Percentiles rank a stretch among this genome's conserved stretches.
Evolutionary conservation across 2,113 vertebrate species (phyloP).

Genomic region (Anoura caudifer): DNA sequence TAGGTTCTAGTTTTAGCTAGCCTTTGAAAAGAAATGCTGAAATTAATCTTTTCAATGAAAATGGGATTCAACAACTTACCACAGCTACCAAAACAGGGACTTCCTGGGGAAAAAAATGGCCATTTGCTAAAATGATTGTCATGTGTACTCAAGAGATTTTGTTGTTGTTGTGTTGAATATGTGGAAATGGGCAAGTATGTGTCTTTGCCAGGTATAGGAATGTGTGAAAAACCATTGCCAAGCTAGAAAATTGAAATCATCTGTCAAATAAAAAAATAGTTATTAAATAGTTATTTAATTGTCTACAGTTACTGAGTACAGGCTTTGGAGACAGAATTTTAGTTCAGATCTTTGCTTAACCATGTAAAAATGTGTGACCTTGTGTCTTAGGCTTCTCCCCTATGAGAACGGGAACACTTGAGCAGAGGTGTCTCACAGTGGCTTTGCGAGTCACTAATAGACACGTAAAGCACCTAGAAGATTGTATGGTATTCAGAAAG

Average conservation of each 20-base stretch:
- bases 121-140: background rate
- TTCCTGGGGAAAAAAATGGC: background rate
- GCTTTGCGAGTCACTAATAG: background rate
- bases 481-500: background rate
- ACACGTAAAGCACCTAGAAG: background rate
- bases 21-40: conserved; percentile 24
- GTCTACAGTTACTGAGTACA: background rate
- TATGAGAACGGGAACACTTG: background rate
- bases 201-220: background rate
- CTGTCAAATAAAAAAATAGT: background rate
- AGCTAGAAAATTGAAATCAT: background rate
- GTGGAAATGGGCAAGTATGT: background rate
- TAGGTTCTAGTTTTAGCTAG: conserved; percentile 24
- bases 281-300: no score
- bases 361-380: background rate
- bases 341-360: background rate
- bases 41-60: conserved; percentile 47
- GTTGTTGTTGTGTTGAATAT: background rate
- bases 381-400: background rate
- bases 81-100: conserved; percentile 7
- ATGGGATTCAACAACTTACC: conserved; percentile 1
- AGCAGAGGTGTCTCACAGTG: background rate
- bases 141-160: background rate
- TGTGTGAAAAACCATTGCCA: background rate
- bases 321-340: background rate